Evolutionary conservation across 92 coral and sea anemone species (phyloP), one percentile per base, ranked within the genome.

Genomic region (Epizoanthus stellaris): DNA sequence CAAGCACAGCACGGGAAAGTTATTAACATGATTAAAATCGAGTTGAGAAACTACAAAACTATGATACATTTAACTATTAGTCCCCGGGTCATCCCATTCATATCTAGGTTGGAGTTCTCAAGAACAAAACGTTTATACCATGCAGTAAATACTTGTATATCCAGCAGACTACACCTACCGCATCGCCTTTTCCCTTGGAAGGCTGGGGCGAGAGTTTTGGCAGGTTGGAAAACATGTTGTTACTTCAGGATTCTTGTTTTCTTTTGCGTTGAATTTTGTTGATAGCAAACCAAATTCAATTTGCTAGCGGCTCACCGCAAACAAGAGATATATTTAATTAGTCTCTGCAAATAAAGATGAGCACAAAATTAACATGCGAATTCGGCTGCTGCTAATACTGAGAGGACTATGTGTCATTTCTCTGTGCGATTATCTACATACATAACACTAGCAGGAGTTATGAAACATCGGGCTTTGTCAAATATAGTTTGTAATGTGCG

Each of bases 181-280:
- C 59, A n/a, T 72, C 77, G 52, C 21, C 12, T 49, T 72, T 72
- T 47, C 77, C 59, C 4, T 20, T 19, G 52, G 77, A 47, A 25
- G 77, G 16, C 23, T 38, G 19, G 17, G 77, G 59, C 39, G 77
- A 19, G 9, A 72, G 59, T 20, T 72, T 72, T 38, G 59, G 57
- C 77, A 72, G 21, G 42, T 47, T 72, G 77, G 60, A 72, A 34
- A 72, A 72, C 77, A 72, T 72, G 30, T 19, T 8, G 13, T 19
- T 40, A 72, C 40, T 38, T 34, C 39, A 16, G 30, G 76, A n/a
- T 72, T 72, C 60, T 15, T 72, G 34, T 30, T 72, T 72, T 72
- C 76, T 5, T 10, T n/a, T 30, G 20, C 52, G 38, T 19, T 11
- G 6, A 3, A 34, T 69, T 69, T 69, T 36, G 74, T 20, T 72